Evolutionary conservation across 2,113 vertebrate genomes (phyloP).

Genomic region (Herpetotheres cachinnans): DNA sequence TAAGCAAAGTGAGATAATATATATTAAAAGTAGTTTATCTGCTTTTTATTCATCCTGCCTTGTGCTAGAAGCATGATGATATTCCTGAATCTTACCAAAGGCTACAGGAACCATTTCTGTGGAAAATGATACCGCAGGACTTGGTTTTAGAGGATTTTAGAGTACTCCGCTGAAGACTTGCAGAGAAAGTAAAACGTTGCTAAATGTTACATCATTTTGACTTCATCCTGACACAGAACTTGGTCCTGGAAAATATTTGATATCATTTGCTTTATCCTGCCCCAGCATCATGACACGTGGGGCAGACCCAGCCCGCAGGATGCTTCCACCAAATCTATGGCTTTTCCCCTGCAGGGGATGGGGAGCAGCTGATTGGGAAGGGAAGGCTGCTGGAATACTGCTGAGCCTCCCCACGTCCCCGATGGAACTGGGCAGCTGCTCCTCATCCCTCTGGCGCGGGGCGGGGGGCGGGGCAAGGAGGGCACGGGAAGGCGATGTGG

Average conservation of each 20-base stretch:
- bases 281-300: neutral
- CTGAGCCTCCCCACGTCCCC: fast-evolving
- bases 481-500: fast-evolving
- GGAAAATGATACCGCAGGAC: neutral
- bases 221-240: neutral
- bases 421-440: neutral
- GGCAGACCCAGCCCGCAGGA: neutral
- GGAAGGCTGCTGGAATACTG: neutral
- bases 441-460: neutral
- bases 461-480: fast-evolving
- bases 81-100: neutral
- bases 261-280: neutral
- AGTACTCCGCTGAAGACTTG: neutral
- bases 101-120: neutral
- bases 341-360: neutral
- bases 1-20: neutral
- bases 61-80: neutral
- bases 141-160: neutral
- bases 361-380: neutral
- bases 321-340: neutral
- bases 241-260: neutral
- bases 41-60: neutral
- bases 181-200: neutral
- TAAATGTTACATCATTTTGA: neutral
- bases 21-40: neutral